Evolutionary conservation across 2,888 invertebrate genomes (phyloP).

Genomic region (Lasioglossum marginatum): DNA sequence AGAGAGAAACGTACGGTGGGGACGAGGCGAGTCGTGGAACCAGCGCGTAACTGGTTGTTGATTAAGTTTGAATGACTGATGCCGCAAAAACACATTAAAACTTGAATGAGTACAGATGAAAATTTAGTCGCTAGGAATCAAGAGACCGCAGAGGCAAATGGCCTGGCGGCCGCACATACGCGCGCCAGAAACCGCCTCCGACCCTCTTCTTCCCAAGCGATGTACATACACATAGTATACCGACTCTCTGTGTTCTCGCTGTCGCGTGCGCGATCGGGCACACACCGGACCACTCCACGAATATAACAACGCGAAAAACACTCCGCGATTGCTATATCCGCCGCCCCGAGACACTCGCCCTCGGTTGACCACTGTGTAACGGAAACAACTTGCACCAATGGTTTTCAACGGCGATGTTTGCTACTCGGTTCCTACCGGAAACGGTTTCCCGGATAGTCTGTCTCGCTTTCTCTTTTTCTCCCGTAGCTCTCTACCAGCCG

Average conservation of each 20-base stretch:
- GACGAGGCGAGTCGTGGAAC: constrained; percentile 46
- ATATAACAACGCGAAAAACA: constrained; percentile 79
- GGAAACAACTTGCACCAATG: constrained; percentile 68
- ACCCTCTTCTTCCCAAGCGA: constrained; percentile 39
- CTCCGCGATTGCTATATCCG: constrained; percentile 74
- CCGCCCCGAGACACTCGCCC: constrained; percentile 66
- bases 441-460: not conserved
- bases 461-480: not conserved
- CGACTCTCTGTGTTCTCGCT: constrained; percentile 42
- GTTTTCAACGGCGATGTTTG: constrained; percentile 61
- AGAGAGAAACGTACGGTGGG: constrained; percentile 4
- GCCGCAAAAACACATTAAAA: constrained; percentile 85
- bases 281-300: constrained; percentile 72
- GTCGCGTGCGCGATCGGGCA: constrained; percentile 67
- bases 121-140: constrained; percentile 84
- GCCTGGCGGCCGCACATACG: constrained; percentile 79
- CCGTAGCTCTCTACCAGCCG: not conserved
- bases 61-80: constrained; percentile 84
- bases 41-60: constrained; percentile 80
- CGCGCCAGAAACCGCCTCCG: constrained; percentile 66
- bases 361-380: constrained; percentile 72
- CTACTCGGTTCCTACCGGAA: not conserved
- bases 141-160: constrained; percentile 84
- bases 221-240: not conserved
- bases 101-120: constrained; percentile 84